Conservation (phyloP, 2,797 vertebrate genomes). For the Ctenosaura bakeri region DNA sequence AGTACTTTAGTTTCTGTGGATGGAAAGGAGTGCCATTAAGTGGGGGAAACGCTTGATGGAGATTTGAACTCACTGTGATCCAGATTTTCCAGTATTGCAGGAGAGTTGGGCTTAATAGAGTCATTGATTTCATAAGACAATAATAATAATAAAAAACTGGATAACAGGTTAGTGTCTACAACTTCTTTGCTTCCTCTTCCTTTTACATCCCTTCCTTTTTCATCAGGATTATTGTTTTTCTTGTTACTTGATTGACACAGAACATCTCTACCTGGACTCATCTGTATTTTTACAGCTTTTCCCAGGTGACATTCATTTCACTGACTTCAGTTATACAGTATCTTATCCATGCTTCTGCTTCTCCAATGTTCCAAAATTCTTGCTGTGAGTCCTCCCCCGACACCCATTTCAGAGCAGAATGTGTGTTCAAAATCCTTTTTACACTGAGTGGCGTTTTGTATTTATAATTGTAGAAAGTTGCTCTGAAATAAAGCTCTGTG, state of each 20-base stretch:
- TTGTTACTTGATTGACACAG: constrained; percentile 23
- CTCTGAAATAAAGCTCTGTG: background rate
- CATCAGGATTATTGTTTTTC: background rate
- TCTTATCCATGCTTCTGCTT: background rate
- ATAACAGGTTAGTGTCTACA: background rate
- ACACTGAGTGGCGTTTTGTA: background rate
- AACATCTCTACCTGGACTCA: constrained; percentile 14
- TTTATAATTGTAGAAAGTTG: constrained; percentile 6
- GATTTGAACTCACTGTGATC: constrained; percentile 22
- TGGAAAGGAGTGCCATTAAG: background rate
- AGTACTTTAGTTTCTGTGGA: background rate
- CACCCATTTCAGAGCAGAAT: background rate
- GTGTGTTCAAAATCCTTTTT: constrained; percentile 21
- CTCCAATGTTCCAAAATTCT: background rate
- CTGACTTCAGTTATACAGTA: constrained; percentile 1
- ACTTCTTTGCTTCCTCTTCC: background rate
- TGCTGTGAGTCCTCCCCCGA: background rate
- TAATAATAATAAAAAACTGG: background rate
- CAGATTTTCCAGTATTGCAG: background rate
- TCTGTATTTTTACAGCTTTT: constrained; percentile 38
- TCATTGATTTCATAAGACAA: constrained; percentile 3
- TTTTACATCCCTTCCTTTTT: constrained; percentile 2
- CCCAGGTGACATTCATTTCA: constrained; percentile 4
- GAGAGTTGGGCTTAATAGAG: background rate
- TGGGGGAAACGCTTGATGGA: background rate